These are phyloP conservation scores for Odontomyia ornata DNA, from an alignment of 2,888 invertebrate genomes.

Conservation along the genomic window DNA sequence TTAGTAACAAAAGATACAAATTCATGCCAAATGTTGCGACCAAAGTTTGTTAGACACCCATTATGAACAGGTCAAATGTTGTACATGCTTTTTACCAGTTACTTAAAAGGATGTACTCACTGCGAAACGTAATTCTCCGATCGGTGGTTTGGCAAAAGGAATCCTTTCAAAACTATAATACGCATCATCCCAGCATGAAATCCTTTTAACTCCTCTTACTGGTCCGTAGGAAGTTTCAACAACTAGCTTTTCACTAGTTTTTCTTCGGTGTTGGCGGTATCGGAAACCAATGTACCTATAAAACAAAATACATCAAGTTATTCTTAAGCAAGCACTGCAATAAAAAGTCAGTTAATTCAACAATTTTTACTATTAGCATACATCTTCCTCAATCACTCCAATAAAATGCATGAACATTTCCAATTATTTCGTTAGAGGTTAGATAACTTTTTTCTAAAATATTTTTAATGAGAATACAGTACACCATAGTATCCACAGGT, in stretches of 20 bases:
- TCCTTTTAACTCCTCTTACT: slow-evolving; percentile 59
- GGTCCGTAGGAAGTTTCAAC: slow-evolving; percentile 58
- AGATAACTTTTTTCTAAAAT: no score
- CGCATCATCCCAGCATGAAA: slow-evolving; percentile 58
- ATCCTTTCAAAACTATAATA: slow-evolving; percentile 61
- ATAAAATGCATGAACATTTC: no score
- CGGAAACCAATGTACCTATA: slow-evolving; percentile 32
- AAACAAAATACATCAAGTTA: not conserved
- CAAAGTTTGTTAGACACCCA: no score
- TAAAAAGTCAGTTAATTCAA: not conserved
- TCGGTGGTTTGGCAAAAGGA: slow-evolving; percentile 62
- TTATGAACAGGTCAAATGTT: no score
- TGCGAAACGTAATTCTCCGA: slow-evolving; percentile 57
- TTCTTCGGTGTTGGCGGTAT: slow-evolving; percentile 44
- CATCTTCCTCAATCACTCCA: no score
- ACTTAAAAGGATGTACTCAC: no score
- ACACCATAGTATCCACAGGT: no score
- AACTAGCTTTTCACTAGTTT: slow-evolving; percentile 56
- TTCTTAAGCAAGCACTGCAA: not conserved
- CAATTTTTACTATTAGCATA: no score
- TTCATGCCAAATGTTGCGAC: no score
- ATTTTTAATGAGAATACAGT: no score
- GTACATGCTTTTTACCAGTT: no score
- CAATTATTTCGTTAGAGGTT: no score
- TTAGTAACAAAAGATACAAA: not conserved